Conservation (phyloP, 1,140 invertebrate genomes). For the Zaprionus camerounensis region DNA sequence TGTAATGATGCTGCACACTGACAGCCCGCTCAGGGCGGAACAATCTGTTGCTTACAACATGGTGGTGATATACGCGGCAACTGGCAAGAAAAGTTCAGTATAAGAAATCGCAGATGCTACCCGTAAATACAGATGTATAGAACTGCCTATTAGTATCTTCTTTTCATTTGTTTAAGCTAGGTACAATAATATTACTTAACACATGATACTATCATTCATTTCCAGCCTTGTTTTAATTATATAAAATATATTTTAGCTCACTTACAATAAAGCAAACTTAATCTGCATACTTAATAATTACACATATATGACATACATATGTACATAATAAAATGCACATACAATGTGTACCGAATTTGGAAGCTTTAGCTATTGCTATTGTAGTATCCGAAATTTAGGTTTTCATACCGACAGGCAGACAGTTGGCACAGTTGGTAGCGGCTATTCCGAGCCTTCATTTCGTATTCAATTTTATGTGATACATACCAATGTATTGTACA, state of each 20-base stretch:
- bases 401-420: neutral
- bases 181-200: no score
- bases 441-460: no score
- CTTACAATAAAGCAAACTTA: no score
- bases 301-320: neutral
- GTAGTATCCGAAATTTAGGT: neutral
- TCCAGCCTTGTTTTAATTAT: no score
- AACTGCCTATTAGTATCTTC: no score
- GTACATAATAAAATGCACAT: neutral
- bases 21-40: slow-evolving; percentile 2
- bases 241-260: no score
- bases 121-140: no score
- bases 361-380: neutral
- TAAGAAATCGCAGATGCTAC: neutral
- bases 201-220: no score
- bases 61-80: neutral
- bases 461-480: no score
- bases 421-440: no score
- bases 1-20: slow-evolving; percentile 25
- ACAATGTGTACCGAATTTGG: neutral
- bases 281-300: neutral
- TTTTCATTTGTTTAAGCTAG: no score
- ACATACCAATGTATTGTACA: no score
- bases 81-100: neutral
- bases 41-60: slow-evolving; percentile 37